Evolutionary conservation across 1,140 invertebrate genomes (phyloP), one percentile per base, ranked within the genome.

Genomic region (Philotrypesis tridentata): DNA sequence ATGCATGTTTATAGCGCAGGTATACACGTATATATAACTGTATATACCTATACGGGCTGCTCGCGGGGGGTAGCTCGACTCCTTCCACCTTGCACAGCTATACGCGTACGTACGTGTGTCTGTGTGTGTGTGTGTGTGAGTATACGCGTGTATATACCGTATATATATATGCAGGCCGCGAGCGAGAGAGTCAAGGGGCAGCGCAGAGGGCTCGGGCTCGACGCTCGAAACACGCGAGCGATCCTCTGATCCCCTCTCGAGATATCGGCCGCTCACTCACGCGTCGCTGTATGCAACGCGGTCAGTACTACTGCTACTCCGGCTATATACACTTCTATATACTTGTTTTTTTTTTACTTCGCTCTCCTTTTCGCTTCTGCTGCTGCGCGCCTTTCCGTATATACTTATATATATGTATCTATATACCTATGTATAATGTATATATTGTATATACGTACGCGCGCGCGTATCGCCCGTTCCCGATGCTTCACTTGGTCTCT

Each of bases 241-340:
- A 91, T 91, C 89, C 89, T 91, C 90, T 89, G 90, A 91, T 91
- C 90, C 90, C 90, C 90, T 89, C 87, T 87, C 85, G 86, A 90
- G 90, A 91, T 91, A 91, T 91, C 90, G 89, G 89, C 87, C 89
- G 89, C 90, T 90, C 89, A 90, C 90, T 91, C 89, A 91, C 89
- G 90, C 89, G 89, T 75, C 25, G 37, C 27, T 37, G 71, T 31
- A 48, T 77, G 80, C 80, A 82, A 81, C 80, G 61, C 73, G 73
- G 48, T 55, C 48, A 55, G 48, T 21, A 55, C 48, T 55, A 55
- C n/a, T n/a, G n/a, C n/a, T 55, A 55, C 9, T 37, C 33, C 9
- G 33, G 33, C 4, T 37, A 37, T 55, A n/a, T 55, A 55, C 21
- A 5, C 1, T 14, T 55, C 17, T 55, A 0, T 67, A 31, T 63